These are phyloP conservation scores for Vidua chalybeata DNA, from an alignment of 2,113 vertebrate species.

Conservation along the genomic window DNA sequence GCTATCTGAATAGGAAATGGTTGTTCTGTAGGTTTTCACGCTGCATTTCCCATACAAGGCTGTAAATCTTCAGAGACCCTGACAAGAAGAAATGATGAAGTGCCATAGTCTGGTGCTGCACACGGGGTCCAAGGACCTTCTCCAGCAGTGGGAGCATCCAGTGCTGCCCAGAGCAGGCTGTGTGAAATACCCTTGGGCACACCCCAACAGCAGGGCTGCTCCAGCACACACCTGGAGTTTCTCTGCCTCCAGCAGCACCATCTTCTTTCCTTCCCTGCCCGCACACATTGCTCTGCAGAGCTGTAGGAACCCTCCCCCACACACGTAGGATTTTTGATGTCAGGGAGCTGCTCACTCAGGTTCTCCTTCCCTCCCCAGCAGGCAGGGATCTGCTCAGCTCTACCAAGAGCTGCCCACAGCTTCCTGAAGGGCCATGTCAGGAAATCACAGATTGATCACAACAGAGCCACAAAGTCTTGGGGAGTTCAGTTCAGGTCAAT, in stretches of 20 bases:
- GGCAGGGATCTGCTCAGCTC: neutral
- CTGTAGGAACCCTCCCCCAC: neutral
- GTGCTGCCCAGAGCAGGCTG: neutral
- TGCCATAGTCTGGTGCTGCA: fast-evolving
- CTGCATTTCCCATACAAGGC: neutral
- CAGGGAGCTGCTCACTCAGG: neutral
- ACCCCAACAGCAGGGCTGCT: neutral
- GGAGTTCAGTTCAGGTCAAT: neutral
- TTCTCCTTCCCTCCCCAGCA: neutral
- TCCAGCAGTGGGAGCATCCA: neutral
- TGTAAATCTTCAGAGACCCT: neutral
- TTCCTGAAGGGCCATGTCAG: neutral
- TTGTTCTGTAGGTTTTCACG: neutral
- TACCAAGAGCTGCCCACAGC: neutral
- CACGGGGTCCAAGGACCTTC: neutral
- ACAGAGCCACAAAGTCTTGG: neutral
- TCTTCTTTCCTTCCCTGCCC: neutral
- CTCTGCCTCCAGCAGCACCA: neutral
- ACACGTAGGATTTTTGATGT: fast-evolving
- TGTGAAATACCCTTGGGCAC: neutral
- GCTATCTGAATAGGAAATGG: neutral
- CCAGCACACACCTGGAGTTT: neutral
- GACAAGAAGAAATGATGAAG: fast-evolving
- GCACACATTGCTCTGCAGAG: neutral
- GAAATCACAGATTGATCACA: neutral